Base-by-base conservation (phyloP, 2,797 vertebrate genomes). In the Lepus townsendii region DNA sequence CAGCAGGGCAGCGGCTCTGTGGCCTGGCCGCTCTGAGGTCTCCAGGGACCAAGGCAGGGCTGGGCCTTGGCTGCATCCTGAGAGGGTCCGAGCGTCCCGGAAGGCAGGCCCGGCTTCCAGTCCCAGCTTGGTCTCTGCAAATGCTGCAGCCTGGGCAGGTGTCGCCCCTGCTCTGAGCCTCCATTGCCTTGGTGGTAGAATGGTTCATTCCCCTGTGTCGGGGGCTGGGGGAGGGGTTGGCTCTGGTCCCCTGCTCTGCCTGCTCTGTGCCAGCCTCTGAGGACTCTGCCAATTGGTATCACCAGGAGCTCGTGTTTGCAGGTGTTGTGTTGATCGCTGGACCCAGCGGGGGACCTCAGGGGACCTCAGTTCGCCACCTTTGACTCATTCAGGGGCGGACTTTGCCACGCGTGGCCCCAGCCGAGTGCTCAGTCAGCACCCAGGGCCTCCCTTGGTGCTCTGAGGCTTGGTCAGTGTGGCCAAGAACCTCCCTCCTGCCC, bases 301-400 rank as follows among this genome's bases (percentile, higher is more conserved):
- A 35, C 47, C 9, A 14, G 76, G 30, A n/a, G 9, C 32, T 35
- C 42, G 10, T 5, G n/a, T 69, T 77, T 60, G 30, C n/a, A 73
- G 66, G 32, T n/a, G n/a, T 9, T 2, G 0, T 47, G 47, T 83
- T 35, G 54, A 57, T 9, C 42, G 42, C 20, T 14, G n/a, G 69
- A 30, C 76, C 62, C 7, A 24, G 0, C 0, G 35, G 35, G 73
- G 76, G 27, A 50, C 42, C 84, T 62, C 3, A 2, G 2, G 35
- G 35, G 35, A 35, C 35, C 35, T 35, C 35, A 35, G 35, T 35
- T 20, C 22, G 12, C 17, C 47, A 11, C 73, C 26, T 80, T 79
- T 1, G 7, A 16, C n/a, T 22, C 1, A 0, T 26, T 52, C 26
- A 6, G 38, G 14, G 17, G 27, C 17, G 17, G 50, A 4, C 54